These are phyloP conservation scores for Anhinga anhinga DNA, from an alignment of 2,113 vertebrate species.

Conservation along the genomic window DNA sequence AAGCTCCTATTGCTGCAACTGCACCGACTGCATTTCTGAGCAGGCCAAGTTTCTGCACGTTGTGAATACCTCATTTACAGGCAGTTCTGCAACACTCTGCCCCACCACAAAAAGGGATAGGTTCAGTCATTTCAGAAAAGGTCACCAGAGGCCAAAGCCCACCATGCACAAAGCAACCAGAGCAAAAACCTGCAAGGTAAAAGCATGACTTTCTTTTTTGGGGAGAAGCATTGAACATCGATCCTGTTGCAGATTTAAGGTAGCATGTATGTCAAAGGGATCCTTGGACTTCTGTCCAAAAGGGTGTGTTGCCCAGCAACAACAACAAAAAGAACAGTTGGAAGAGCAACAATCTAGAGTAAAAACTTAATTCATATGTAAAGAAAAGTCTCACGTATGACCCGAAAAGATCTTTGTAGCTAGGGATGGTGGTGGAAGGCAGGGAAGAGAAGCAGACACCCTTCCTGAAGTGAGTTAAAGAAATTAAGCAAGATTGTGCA, in stretches of 20 bases:
- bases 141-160: neutral
- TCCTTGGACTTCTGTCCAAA: neutral
- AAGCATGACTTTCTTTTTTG: neutral
- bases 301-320: neutral
- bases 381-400: neutral
- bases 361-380: neutral
- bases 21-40: neutral
- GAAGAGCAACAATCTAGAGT: neutral
- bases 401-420: neutral
- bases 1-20: neutral
- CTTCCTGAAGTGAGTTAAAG: neutral
- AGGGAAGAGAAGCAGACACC: neutral
- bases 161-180: neutral
- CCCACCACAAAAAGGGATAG: neutral
- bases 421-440: neutral
- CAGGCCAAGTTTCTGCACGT: neutral
- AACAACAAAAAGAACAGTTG: neutral
- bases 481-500: neutral
- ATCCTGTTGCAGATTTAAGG: neutral
- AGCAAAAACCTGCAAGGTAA: neutral
- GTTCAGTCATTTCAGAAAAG: neutral
- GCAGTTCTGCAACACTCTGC: neutral
- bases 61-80: neutral
- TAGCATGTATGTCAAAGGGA: neutral
- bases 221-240: neutral